Evolutionary conservation across 1,140 invertebrate species (phyloP), one percentile per base, ranked within the genome.

Genomic region (Chymomyza costata): DNA sequence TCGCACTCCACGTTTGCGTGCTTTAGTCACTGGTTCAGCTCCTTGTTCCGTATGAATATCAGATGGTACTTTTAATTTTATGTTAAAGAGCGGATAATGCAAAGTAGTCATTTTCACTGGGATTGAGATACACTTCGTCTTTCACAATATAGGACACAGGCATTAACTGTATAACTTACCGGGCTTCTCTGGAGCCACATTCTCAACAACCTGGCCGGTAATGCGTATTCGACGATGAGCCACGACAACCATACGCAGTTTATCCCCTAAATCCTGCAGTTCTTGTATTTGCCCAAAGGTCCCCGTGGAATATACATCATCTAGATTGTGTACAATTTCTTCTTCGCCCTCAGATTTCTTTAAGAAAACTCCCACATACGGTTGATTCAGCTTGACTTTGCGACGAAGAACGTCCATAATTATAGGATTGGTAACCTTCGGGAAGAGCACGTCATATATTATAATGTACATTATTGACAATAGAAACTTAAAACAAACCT

Each of bases 201-300:
- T 92, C 57, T 95, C 93, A 43, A 93, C 81, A 45, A 95, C 89
- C 85, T 94, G 91, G 5, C 91, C 91, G 14, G 91, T 90, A 28
- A 95, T 92, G 82, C 91, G 91, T 40, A 97, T 94, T 83, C 97
- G 89, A 53, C 97, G 88, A 85, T 99, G 96, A 0, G 95, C 96
- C 91, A 97, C 95, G 3, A 99, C 93, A 46, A 99, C 95, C 68
- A 99, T 90, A 48, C 95, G 88, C 39, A 99, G 82, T 84, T 93
- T 93, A 84, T 97, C 94, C 11, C 96, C 97, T 68, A 98, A 88
- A 86, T 99, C 97, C 85, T 98, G 96, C 84, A 99, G 90, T 87
- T 99, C 97, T 78, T 97, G 94, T 70, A 99, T 99, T 87, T 99
- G 96, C 18, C 95, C 97, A 89, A 99, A 99, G 6, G 97, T 95